phyloP scores from a whole-genome alignment of 2,888 invertebrate species.

The Julus scanicus region DNA sequence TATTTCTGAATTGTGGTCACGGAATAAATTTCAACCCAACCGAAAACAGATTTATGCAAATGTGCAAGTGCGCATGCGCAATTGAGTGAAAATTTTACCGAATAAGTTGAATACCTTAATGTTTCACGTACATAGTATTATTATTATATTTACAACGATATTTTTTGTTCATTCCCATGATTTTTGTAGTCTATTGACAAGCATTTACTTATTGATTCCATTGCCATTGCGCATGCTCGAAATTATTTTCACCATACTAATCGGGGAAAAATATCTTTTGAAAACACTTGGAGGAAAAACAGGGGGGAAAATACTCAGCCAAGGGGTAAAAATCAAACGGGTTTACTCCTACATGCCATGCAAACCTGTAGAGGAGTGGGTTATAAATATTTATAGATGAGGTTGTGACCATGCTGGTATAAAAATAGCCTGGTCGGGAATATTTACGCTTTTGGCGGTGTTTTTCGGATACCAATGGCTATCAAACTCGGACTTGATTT shows the following conservation, averaged over 20 bases:
- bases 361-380: constrained; percentile 8
- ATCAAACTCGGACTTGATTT: neutral
- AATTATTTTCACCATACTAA: neutral
- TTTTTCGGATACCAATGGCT: neutral
- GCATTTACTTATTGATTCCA: neutral
- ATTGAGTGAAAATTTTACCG: too few species aligned
- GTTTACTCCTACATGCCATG: neutral
- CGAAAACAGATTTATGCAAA: too few species aligned
- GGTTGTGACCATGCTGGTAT: neutral
- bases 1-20: too few species aligned
- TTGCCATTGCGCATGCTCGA: neutral
- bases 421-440: neutral
- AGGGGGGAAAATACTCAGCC: neutral
- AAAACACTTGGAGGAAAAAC: neutral
- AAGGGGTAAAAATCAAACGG: constrained; percentile 34
- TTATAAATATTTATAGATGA: constrained; percentile 40
- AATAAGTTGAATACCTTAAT: too few species aligned
- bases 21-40: too few species aligned
- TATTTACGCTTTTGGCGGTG: neutral
- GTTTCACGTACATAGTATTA: too few species aligned
- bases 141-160: too few species aligned
- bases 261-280: neutral
- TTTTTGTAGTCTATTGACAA: neutral
- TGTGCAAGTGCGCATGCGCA: too few species aligned
- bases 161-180: neutral